These are phyloP conservation scores for Conus betulinus DNA, from an alignment of 1,140 invertebrate genomes.

Conservation along the genomic window DNA sequence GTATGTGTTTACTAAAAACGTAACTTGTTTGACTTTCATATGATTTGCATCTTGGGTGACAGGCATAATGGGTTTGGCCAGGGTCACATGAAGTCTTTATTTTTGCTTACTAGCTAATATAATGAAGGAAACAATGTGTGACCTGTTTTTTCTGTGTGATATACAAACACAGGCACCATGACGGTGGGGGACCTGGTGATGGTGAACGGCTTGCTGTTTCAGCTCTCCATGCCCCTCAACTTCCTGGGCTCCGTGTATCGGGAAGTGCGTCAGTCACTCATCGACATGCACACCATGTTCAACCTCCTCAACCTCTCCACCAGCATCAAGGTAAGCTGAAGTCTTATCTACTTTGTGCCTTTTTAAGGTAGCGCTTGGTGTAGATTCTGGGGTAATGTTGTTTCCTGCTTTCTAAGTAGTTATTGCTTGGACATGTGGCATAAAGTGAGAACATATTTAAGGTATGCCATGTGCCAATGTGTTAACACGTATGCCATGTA, in stretches of 20 bases:
- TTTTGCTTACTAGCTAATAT: no score
- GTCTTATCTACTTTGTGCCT: no score
- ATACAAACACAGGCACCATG: constrained; percentile 86
- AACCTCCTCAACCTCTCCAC: constrained; percentile 90
- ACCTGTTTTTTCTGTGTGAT: neutral
- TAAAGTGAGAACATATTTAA: no score
- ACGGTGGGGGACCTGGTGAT: constrained; percentile 99
- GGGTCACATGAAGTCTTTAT: neutral
- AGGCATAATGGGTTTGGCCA: neutral
- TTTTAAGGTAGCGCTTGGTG: no score
- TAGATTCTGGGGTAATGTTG: no score
- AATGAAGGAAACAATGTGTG: no score
- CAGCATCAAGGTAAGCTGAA: constrained; percentile 82
- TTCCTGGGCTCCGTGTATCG: constrained; percentile 98
- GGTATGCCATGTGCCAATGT: no score
- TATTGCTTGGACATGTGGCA: no score
- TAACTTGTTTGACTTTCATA: neutral
- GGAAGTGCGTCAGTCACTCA: constrained; percentile 96
- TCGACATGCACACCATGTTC: constrained; percentile 99
- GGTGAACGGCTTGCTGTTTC: constrained; percentile 98
- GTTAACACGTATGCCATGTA: no score
- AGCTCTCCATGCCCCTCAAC: constrained; percentile 96
- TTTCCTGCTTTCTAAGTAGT: no score
- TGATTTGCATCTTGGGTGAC: no score
- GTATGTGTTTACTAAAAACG: no score